Percentiles rank a stretch among this genome's conserved stretches.
Conservation (phyloP, 2,888 invertebrate species). For the Phragmatobia fuliginosa region DNA sequence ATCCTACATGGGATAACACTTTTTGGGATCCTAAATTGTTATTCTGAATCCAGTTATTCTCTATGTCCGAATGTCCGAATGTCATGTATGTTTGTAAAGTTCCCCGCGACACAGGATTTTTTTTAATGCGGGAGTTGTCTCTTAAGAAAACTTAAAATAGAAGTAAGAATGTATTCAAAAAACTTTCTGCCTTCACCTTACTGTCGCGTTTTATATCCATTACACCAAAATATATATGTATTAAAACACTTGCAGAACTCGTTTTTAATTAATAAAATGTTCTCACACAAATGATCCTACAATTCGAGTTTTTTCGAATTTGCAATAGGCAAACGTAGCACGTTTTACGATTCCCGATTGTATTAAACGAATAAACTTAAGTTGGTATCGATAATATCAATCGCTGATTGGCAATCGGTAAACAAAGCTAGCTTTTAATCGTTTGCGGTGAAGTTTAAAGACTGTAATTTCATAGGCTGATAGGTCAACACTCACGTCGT, state of each 20-base stretch:
- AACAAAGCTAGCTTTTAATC: conserved; percentile 30
- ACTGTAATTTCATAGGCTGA: conserved; percentile 3
- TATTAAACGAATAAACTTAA: conserved; percentile 34
- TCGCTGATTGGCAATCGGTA: conserved; percentile 26
- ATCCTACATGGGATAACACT: too few relatives aligned
- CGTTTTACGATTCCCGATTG: conserved; percentile 10
- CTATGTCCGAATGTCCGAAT: too few relatives aligned
- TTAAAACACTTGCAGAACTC: not conserved
- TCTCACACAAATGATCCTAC: not conserved
- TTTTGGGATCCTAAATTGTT: too few relatives aligned
- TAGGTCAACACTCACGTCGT: not conserved
- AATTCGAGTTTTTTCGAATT: not conserved
- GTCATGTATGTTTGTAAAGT: too few relatives aligned
- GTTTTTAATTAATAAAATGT: not conserved
- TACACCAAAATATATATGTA: not conserved
- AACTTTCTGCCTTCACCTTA: not conserved
- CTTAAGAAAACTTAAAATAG: too few relatives aligned
- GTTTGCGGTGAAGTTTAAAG: conserved; percentile 21
- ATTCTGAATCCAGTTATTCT: too few relatives aligned
- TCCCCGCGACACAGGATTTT: too few relatives aligned
- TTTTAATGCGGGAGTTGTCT: too few relatives aligned
- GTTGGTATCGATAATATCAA: conserved; percentile 20
- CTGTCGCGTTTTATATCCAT: not conserved
- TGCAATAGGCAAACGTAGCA: not conserved
- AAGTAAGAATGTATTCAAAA: not conserved